Evolutionary conservation across 2,113 vertebrate genomes (phyloP).

Genomic region (Stictonetta naevosa): DNA sequence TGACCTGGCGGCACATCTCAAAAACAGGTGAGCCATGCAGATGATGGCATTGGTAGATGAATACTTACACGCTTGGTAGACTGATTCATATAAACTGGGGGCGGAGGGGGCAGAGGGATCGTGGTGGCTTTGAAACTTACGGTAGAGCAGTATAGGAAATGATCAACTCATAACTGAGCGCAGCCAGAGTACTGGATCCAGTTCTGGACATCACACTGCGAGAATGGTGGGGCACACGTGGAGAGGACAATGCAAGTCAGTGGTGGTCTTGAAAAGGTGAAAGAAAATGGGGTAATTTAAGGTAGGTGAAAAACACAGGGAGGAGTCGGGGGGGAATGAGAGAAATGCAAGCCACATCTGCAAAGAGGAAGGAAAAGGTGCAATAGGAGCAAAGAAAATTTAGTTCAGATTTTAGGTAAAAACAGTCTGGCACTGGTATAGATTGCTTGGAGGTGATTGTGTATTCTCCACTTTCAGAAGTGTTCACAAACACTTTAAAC

Average conservation of each 20-base stretch:
- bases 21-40: slow-evolving; percentile 86
- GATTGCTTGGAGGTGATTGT: neutral
- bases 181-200: neutral
- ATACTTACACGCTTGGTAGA: neutral
- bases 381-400: neutral
- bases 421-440: rapidly evolving
- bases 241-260: rapidly evolving
- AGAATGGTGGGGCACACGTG: neutral
- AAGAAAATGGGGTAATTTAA: neutral
- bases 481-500: neutral
- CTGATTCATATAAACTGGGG: neutral
- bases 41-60: neutral
- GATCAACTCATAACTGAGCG: neutral
- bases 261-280: neutral
- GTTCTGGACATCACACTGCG: neutral
- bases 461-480: neutral
- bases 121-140: neutral
- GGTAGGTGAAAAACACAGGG: neutral
- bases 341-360: neutral
- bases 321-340: neutral
- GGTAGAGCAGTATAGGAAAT: neutral
- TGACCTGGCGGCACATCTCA: slow-evolving; percentile 95
- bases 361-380: neutral
- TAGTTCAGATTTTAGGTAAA: neutral
- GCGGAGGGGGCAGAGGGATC: neutral